Evolutionary conservation across 2,113 vertebrate genomes (phyloP).

Genomic region (Amblyopsis rosae): DNA sequence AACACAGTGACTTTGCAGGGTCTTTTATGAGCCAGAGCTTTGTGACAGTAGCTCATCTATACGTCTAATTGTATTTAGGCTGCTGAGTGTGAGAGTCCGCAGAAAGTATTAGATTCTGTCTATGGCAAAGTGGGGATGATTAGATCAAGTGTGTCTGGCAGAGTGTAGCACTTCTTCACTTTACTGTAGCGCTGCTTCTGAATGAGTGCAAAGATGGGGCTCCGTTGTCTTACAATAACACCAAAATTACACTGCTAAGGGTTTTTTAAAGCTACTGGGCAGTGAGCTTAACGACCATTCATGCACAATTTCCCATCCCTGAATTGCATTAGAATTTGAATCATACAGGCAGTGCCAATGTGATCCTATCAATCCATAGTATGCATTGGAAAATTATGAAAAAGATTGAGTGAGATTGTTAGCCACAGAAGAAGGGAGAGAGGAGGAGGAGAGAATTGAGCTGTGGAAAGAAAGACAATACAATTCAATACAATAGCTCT

Average conservation of each 20-base stretch:
- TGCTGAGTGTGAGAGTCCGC: constrained; percentile 68
- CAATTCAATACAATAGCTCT: constrained; percentile 44
- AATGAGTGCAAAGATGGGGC: constrained; percentile 48
- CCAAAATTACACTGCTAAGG: constrained; percentile 12
- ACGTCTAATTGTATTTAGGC: constrained; percentile 66
- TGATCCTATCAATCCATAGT: not conserved
- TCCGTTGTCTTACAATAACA: constrained; percentile 44
- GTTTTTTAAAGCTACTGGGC: constrained; percentile 39
- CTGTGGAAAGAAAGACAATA: constrained; percentile 32
- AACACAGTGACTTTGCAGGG: constrained; percentile 17
- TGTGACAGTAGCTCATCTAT: constrained; percentile 65
- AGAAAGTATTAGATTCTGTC: constrained; percentile 69
- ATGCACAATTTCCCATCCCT: constrained; percentile 11
- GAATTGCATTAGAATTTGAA: constrained; percentile 1
- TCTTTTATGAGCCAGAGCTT: constrained; percentile 43
- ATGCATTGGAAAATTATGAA: not conserved
- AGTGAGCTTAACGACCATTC: constrained; percentile 13
- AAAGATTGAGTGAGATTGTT: constrained; percentile 14
- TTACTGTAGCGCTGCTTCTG: constrained; percentile 49
- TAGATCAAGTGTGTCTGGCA: constrained; percentile 74
- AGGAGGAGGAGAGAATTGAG: constrained; percentile 17
- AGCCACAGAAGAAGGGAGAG: constrained; percentile 37
- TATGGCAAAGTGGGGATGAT: constrained; percentile 71
- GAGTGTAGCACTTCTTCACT: constrained; percentile 63
- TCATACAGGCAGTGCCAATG: not conserved